Evolutionary conservation across 2,113 vertebrate species (phyloP), one percentile per base, ranked within the genome.

Genomic region (Hippocampus guttulatus): DNA sequence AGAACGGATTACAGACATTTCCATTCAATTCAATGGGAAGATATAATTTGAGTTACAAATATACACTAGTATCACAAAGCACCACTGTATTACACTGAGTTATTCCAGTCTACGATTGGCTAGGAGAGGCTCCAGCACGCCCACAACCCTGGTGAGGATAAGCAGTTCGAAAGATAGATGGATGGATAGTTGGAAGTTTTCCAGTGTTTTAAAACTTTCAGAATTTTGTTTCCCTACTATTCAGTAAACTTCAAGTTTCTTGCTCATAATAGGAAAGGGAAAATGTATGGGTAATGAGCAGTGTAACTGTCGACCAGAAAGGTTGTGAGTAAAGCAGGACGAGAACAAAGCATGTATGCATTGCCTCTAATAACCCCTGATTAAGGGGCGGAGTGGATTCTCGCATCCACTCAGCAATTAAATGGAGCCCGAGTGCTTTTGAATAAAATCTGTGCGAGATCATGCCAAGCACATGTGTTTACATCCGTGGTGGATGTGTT

Each of bases 291-390:
- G 33, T 60, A 27, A 47, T 54, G 58, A 38, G 64, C 8, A 74
- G 60, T 33, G 51, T 70, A 64, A 77, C 52, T 54, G 73, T 52
- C 65, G 38, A 67, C 69, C 75, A 55, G 71, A 55, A 75, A 68
- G 69, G 49, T 67, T 75, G 79, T 61, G 49, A 73, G 73, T 74
- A 77, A 23, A 75, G 67, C 76, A 75, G 63, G 69, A 86, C 73
- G 70, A 76, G 58, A 82, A 77, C 63, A 80, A 81, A 74, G 75
- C 77, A 27, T 82, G 76, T 71, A 76, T 75, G 84, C 64, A 68
- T 87, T 79, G 74, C 78, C 76, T 86, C 83, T 91, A 89, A 88
- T 91, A 89, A 87, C 77, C 88, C 79, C 86, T 91, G 90, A 90
- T 92, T 90, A 91, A 83, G 79, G 85, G 85, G 79, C 75, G 83